Evolutionary conservation across 2,888 invertebrate genomes (phyloP).

Genomic region (Amitus sp.): DNA sequence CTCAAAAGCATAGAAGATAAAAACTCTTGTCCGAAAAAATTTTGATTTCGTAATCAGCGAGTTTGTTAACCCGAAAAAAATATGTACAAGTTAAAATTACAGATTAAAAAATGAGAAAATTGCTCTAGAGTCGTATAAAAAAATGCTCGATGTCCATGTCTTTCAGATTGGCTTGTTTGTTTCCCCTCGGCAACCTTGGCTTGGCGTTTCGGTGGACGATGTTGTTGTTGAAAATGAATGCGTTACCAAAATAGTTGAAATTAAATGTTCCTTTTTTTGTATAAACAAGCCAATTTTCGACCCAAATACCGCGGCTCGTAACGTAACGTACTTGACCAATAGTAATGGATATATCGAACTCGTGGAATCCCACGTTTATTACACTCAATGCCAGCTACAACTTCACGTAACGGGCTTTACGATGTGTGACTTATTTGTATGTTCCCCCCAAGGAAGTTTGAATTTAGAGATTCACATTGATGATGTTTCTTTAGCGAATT

Average conservation of each 20-base stretch:
- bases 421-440: slow-evolving; percentile 23
- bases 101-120: slow-evolving; percentile 23
- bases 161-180: slow-evolving; percentile 24
- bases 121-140: slow-evolving; percentile 19
- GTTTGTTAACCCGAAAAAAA: slow-evolving; percentile 13
- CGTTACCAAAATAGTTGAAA: slow-evolving; percentile 30
- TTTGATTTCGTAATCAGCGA: slow-evolving; percentile 8
- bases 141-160: slow-evolving; percentile 12
- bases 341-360: no score
- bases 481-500: not conserved
- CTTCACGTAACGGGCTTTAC: slow-evolving; percentile 16
- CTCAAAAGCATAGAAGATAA: slow-evolving; percentile 26
- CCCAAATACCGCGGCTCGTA: no score
- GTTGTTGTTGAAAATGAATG: slow-evolving; percentile 29
- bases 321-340: no score
- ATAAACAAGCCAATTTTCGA: slow-evolving; percentile 3
- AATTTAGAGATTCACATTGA: not conserved
- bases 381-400: slow-evolving; percentile 23
- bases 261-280: slow-evolving; percentile 37
- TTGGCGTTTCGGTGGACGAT: slow-evolving; percentile 33
- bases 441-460: not conserved
- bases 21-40: slow-evolving; percentile 12
- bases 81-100: slow-evolving; percentile 12
- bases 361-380: no score
- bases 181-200: slow-evolving; percentile 25